phyloP scores from a whole-genome alignment of 2,113 vertebrate genomes.

The Gallinago paraguaiae region DNA sequence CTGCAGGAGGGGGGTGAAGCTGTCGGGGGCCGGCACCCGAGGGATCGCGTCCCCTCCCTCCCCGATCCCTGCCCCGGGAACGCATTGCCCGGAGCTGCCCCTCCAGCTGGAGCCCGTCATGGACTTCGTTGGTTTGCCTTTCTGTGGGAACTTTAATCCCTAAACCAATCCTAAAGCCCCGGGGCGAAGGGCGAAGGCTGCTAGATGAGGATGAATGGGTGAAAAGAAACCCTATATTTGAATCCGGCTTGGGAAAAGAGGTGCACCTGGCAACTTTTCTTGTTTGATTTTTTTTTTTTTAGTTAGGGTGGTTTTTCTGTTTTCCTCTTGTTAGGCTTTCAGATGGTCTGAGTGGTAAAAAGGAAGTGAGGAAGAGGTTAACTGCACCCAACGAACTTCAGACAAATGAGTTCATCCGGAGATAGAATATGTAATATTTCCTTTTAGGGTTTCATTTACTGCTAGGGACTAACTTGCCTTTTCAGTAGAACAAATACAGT shows the following conservation, averaged over 20 bases:
- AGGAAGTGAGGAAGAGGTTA: background rate
- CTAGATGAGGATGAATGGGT: background rate
- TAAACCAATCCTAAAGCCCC: background rate
- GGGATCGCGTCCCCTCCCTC: background rate
- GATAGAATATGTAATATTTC: background rate
- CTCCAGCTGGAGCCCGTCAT: background rate
- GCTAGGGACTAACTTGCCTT: background rate
- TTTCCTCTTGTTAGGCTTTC: background rate
- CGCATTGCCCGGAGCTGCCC: background rate
- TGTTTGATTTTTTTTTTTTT: background rate
- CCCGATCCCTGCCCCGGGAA: background rate
- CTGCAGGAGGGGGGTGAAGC: background rate
- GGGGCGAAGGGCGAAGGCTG: fast-evolving
- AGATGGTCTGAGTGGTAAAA: background rate
- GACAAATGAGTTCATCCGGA: background rate
- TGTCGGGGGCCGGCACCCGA: background rate
- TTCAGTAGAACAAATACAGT: background rate
- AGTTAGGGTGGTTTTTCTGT: background rate
- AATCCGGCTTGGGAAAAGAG: background rate
- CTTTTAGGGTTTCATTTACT: background rate
- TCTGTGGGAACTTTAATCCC: background rate
- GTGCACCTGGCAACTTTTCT: background rate
- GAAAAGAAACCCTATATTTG: background rate
- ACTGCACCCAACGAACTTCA: background rate
- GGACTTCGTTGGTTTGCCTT: background rate